Percentiles rank a stretch among this genome's conserved stretches.
phyloP scores from a whole-genome alignment of 2,113 vertebrate genomes.

The Axis porcinus region DNA sequence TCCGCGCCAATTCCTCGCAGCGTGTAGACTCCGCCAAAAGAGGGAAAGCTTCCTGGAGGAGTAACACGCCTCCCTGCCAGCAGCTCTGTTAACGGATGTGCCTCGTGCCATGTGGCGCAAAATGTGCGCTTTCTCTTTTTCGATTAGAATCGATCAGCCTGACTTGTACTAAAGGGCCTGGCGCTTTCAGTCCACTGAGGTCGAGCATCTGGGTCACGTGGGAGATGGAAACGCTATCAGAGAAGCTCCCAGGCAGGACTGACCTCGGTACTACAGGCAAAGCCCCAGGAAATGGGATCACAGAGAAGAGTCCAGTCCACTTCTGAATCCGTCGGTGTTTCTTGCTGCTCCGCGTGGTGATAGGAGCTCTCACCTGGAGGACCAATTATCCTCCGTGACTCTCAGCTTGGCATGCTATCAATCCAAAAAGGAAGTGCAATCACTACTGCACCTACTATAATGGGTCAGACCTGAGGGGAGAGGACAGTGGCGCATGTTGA shows the following conservation, averaged over 20 bases:
- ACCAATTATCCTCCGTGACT: neutral
- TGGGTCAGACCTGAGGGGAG: neutral
- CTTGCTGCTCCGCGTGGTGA: neutral
- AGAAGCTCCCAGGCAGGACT: neutral
- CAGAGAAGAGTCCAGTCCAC: no score
- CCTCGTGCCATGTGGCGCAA: neutral
- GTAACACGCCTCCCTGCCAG: neutral
- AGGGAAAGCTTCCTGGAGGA: neutral
- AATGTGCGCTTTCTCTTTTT: constrained; percentile 3
- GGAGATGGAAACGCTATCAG: neutral
- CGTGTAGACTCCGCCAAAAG: neutral
- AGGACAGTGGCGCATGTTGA: neutral
- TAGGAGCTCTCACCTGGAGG: neutral
- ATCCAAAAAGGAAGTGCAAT: neutral
- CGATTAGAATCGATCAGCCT: constrained; percentile 45
- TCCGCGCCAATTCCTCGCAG: neutral
- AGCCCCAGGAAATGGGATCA: neutral
- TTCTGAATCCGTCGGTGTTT: neutral
- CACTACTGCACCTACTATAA: neutral
- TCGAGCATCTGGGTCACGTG: neutral
- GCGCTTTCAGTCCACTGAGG: neutral
- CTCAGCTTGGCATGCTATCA: neutral
- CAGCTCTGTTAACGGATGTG: neutral
- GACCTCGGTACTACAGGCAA: neutral
- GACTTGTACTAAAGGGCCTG: neutral